Percentiles rank a stretch among this genome's conserved stretches.
These are phyloP conservation scores for Parambassis ranga DNA, from an alignment of 2,797 vertebrate genomes.

Conservation along the genomic window DNA sequence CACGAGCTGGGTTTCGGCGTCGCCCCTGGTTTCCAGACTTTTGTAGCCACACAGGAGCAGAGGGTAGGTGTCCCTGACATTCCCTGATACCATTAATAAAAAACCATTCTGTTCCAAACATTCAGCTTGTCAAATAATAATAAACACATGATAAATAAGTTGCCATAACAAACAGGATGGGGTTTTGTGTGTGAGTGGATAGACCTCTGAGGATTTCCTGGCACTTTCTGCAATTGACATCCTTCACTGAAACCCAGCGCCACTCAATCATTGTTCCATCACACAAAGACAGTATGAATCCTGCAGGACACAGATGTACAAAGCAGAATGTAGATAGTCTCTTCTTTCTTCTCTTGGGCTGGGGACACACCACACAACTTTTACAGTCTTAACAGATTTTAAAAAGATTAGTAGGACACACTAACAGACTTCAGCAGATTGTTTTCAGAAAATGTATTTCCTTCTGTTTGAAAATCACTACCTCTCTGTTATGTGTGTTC, in stretches of 20 bases:
- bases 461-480: too few relatives aligned
- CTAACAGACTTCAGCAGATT: too few relatives aligned
- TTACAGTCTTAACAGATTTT: too few relatives aligned
- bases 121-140: constrained; percentile 3
- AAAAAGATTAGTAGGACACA: too few relatives aligned
- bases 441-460: too few relatives aligned
- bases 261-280: constrained; percentile 41
- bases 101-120: constrained; percentile 3
- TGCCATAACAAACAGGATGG: too few relatives aligned
- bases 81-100: not conserved
- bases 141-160: too few relatives aligned
- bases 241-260: constrained; percentile 6
- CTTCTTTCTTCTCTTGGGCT: not conserved
- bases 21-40: constrained; percentile 98
- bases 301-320: not conserved
- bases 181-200: constrained; percentile 1
- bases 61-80: constrained; percentile 80
- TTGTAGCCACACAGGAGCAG: constrained; percentile 98
- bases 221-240: too few relatives aligned
- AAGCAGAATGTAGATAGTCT: not conserved
- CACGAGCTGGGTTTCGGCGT: constrained; percentile 99
- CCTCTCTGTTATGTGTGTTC: too few relatives aligned
- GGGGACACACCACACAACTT: too few relatives aligned
- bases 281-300: constrained; percentile 1
- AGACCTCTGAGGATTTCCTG: too few relatives aligned